phyloP scores from a whole-genome alignment of 30 jellyfish, hydroid and myxozoan species.

The Phacellophora camtschatica region DNA sequence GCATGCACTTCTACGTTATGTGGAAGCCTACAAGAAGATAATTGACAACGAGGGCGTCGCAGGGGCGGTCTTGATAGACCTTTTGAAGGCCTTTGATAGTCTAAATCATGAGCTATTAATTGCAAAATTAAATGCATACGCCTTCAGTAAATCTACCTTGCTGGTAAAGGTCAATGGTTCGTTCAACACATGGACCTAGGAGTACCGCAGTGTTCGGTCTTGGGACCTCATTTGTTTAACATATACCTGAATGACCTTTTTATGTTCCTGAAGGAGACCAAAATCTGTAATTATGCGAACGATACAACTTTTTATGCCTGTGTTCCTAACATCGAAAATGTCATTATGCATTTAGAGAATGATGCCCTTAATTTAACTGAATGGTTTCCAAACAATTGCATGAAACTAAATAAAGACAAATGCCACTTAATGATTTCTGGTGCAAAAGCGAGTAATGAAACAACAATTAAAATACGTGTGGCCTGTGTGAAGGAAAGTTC shows the following conservation, averaged over 20 bases:
- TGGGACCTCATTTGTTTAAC: slow-evolving; percentile 46
- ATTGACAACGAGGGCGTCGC: slow-evolving; percentile 26
- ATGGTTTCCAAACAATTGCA: slow-evolving; percentile 20
- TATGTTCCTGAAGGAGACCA: slow-evolving; percentile 1
- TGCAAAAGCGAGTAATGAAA: slow-evolving; percentile 3
- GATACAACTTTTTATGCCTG: slow-evolving; percentile 26
- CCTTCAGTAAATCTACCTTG: slow-evolving; percentile 32
- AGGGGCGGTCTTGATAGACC: slow-evolving; percentile 48
- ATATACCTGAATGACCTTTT: slow-evolving; percentile 26
- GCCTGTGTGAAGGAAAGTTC: background rate
- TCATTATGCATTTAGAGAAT: slow-evolving; percentile 11
- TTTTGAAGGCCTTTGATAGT: slow-evolving; percentile 38
- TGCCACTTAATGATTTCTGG: slow-evolving; percentile 39
- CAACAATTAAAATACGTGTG: slow-evolving; percentile 12
- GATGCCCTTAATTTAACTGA: background rate
- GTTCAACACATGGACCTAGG: slow-evolving; percentile 30
- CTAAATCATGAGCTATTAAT: slow-evolving; percentile 21
- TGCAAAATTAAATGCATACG: slow-evolving; percentile 48
- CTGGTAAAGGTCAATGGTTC: slow-evolving; percentile 42
- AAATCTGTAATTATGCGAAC: slow-evolving; percentile 35
- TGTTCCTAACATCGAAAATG: slow-evolving; percentile 5
- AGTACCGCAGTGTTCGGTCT: slow-evolving; percentile 50
- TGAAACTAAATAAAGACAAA: slow-evolving; percentile 44
- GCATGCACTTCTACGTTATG: too few relatives aligned
- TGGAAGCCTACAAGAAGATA: slow-evolving; percentile 11